phyloP scores from a whole-genome alignment of 2,113 vertebrate genomes.

The Corythornis vintsioides region DNA sequence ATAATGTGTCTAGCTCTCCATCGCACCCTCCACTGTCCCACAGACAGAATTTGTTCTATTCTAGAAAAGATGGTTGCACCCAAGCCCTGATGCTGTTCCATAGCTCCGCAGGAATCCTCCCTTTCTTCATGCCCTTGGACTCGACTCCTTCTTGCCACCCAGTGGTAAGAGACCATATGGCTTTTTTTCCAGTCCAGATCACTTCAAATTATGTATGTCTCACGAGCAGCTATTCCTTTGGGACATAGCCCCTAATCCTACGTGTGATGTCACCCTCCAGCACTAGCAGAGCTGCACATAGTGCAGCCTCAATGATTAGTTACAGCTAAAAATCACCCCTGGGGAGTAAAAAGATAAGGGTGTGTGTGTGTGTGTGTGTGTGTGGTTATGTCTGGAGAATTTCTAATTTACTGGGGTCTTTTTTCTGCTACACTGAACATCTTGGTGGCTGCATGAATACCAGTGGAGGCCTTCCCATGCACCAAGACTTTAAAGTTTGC shows the following conservation, averaged over 20 bases:
- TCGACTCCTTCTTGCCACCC: not conserved
- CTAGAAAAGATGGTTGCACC: not conserved
- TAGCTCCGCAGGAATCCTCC: not conserved
- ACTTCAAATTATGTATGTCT: fast-evolving
- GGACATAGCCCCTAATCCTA: not conserved
- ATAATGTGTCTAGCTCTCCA: not conserved
- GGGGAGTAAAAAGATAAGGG: not conserved
- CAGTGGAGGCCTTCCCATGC: not conserved
- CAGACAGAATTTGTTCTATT: not conserved
- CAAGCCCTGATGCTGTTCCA: not conserved
- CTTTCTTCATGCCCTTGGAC: not conserved
- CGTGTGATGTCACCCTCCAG: not conserved
- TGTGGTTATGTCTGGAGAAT: too few relatives aligned
- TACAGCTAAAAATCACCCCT: not conserved
- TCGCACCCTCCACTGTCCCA: not conserved
- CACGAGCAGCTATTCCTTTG: not conserved
- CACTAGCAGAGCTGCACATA: not conserved
- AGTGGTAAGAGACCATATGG: not conserved
- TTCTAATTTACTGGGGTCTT: fast-evolving
- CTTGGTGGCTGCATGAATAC: not conserved
- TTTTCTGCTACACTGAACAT: not conserved
- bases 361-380: too few relatives aligned
- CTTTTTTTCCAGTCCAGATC: not conserved
- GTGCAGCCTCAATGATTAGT: not conserved
- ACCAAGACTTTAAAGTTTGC: not conserved